phyloP scores from a whole-genome alignment of 1,140 invertebrate genomes.

The Phymorhynchus buccinoides region DNA sequence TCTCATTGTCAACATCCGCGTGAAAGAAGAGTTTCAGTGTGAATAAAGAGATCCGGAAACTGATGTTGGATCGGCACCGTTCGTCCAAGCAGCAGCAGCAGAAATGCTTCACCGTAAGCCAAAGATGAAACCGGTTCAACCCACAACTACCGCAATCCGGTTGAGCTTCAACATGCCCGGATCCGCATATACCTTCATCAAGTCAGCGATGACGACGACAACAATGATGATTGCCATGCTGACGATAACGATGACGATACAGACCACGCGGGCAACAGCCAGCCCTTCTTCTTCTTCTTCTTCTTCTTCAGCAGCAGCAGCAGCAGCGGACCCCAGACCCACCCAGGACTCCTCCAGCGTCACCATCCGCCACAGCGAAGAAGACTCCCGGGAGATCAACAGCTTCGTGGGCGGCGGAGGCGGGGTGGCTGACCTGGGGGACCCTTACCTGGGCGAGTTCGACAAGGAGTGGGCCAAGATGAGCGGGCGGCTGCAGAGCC shows the following conservation, averaged over 20 bases:
- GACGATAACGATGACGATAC: not conserved
- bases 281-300: not conserved
- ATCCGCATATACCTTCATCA: not conserved
- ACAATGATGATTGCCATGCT: not conserved
- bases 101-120: not conserved
- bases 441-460: constrained; percentile 42
- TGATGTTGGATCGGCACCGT: not conserved
- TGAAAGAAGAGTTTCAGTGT: too few species aligned
- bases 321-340: not conserved
- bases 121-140: not conserved
- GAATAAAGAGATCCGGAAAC: too few species aligned
- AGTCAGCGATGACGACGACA: not conserved
- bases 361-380: not conserved
- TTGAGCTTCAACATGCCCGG: too few species aligned
- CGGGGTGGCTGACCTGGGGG: not conserved
- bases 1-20: too few species aligned
- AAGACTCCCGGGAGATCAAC: not conserved
- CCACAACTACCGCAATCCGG: too few species aligned
- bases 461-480: constrained; percentile 50
- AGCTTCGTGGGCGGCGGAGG: not conserved
- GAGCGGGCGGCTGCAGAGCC: constrained; percentile 70
- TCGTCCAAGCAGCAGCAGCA: not conserved
- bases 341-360: not conserved
- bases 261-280: not conserved
- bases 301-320: not conserved